Evolutionary conservation across 2,888 invertebrate genomes (phyloP).

Genomic region (Pharmacophagus antenor): DNA sequence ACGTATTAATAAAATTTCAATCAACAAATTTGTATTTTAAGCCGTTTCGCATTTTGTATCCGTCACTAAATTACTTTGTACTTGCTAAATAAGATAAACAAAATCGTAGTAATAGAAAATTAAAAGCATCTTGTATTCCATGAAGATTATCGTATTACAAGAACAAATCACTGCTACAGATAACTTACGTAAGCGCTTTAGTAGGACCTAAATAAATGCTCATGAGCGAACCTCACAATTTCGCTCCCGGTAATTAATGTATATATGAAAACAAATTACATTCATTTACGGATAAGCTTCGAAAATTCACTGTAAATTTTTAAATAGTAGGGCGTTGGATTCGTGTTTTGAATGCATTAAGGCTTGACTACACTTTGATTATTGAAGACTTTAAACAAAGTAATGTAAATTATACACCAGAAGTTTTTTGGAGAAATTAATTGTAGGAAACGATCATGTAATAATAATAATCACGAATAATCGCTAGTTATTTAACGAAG

Average conservation of each 20-base stretch:
- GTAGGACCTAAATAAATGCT: slow-evolving; percentile 9
- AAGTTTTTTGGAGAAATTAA: neutral
- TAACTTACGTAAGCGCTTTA: slow-evolving; percentile 10
- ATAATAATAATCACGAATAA: neutral
- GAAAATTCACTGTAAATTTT: slow-evolving; percentile 19
- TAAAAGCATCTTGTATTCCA: too few relatives aligned
- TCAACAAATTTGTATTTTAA: too few relatives aligned
- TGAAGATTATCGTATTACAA: too few relatives aligned
- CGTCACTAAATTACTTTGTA: too few relatives aligned
- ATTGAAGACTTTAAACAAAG: slow-evolving; percentile 1
- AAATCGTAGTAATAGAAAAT: too few relatives aligned
- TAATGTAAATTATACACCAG: neutral
- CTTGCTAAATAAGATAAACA: too few relatives aligned
- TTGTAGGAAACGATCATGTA: neutral
- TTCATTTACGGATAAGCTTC: slow-evolving; percentile 14
- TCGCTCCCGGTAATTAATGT: slow-evolving; percentile 16
- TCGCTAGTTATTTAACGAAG: too few relatives aligned
- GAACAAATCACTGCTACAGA: neutral
- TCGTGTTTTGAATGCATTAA: slow-evolving; percentile 1
- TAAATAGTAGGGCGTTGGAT: slow-evolving; percentile 12
- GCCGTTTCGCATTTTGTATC: too few relatives aligned
- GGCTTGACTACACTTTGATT: slow-evolving; percentile 14
- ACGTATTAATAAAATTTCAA: too few relatives aligned
- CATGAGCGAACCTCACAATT: slow-evolving; percentile 15
- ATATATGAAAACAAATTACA: slow-evolving; percentile 20